These are phyloP conservation scores for Rhaphigaster nebulosa DNA, from an alignment of 2,888 invertebrate species.

Conservation along the genomic window DNA sequence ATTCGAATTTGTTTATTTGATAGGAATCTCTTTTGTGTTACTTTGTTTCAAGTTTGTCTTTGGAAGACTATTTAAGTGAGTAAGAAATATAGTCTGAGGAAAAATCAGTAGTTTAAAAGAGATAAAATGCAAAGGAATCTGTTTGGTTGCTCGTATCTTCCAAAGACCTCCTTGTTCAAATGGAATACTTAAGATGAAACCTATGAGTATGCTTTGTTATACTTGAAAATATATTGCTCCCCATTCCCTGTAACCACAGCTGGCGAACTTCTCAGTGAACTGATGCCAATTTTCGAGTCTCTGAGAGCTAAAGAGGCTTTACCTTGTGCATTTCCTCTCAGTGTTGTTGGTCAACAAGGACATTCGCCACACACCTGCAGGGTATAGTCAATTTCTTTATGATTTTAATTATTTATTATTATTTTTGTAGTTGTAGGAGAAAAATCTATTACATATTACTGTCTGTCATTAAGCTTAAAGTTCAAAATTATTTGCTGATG, in stretches of 20 bases:
- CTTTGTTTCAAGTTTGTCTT: conserved; percentile 37
- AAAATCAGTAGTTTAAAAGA: background rate
- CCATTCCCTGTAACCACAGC: conserved; percentile 71
- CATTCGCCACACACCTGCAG: conserved; percentile 63
- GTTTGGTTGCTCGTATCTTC: background rate
- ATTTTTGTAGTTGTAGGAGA: background rate
- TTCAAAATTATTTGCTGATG: background rate
- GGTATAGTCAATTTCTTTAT: conserved; percentile 58
- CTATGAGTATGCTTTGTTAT: background rate
- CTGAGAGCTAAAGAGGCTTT: conserved; percentile 91
- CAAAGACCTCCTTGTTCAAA: conserved; percentile 40
- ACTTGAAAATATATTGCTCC: conserved; percentile 43
- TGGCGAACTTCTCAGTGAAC: conserved; percentile 94
- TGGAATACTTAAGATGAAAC: conserved; percentile 5
- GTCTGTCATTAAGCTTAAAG: background rate
- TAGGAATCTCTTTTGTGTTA: background rate
- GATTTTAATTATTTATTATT: conserved; percentile 19
- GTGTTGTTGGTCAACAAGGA: conserved; percentile 74
- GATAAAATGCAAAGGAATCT: background rate
- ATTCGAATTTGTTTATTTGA: conserved; percentile 2
- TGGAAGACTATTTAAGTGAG: background rate
- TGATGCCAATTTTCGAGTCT: conserved; percentile 96
- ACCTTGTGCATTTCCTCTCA: conserved; percentile 86
- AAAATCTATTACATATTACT: background rate
- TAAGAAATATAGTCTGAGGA: background rate